phyloP scores from a whole-genome alignment of 2,797 vertebrate genomes.

The Sylvia borin region DNA sequence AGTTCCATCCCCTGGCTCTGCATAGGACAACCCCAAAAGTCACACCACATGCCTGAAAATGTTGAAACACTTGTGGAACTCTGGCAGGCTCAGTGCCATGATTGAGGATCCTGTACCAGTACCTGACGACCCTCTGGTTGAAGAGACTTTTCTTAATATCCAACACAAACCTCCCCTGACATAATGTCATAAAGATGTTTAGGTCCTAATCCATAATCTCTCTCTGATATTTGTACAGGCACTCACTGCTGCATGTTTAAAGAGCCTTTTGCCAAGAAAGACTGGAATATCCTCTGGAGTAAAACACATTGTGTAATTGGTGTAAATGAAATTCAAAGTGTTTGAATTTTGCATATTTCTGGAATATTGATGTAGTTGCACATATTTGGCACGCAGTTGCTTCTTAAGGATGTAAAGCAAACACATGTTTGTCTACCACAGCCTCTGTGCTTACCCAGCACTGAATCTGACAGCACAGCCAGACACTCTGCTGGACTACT shows the following conservation, averaged over 20 bases:
- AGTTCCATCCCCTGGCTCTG: not conserved
- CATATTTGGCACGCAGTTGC: not conserved
- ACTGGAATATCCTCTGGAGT: not conserved
- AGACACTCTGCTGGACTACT: not conserved
- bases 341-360: not conserved
- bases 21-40: not conserved
- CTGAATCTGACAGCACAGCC: not conserved
- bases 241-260: not conserved
- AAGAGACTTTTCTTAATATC: not conserved
- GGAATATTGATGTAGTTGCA: not conserved
- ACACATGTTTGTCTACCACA: not conserved
- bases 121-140: not conserved
- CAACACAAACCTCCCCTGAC: not conserved
- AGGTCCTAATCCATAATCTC: not conserved
- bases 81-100: not conserved
- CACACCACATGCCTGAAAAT: not conserved
- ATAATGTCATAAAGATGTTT: not conserved
- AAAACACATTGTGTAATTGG: not conserved
- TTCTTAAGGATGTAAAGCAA: conserved; percentile 16
- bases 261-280: not conserved
- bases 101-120: not conserved
- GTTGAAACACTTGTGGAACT: not conserved
- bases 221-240: not conserved
- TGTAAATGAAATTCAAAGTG: not conserved
- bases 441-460: not conserved